Evolutionary conservation across 2,797 vertebrate genomes (phyloP), one percentile per base, ranked within the genome.

Genomic region (Gouania willdenowi): DNA sequence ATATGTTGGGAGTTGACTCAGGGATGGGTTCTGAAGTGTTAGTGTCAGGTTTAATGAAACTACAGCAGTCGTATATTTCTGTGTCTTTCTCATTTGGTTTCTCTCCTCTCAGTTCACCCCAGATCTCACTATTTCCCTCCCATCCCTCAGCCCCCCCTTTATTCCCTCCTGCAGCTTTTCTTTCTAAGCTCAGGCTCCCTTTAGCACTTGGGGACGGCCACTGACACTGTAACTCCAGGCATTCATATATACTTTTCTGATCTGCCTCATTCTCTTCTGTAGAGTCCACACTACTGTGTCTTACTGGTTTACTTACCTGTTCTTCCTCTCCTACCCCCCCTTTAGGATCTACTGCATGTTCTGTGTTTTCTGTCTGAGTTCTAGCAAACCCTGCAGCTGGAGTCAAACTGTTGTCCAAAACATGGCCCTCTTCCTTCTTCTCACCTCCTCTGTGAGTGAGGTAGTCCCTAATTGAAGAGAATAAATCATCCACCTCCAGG

Each of bases 391-490:
- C 66, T 0, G 25, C 15, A 1, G 57, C 31, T 38, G 20, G 21
- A 25, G 49, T 2, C 19, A 29, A 10, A 21, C 22, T 43, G 30
- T 46, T 57, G 45, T 80, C 81, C 21, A 45, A 17, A 0, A 1
- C 8, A 2, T 46, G 52, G 49, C 28, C 8, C 17, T 77, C 84
- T 29, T 77, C 84, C 80, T 87, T 81, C 77, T 71, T 79, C 79
- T 92, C 89, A 54, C 60, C 71, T 74, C 80, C 92, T 83, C 89
- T 92, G 60, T 91, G 87, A 47, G 85, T 91, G 86, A 98, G 85
- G 82, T 94, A 94, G 76, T 94, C 92, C 85, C 91, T 93, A 69
- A 98, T 89, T 41, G 91, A 93, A 35, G 91, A 92, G 83, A 97
- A 91, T 62, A 98, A 86, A 70, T 98, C 93, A 38, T 96, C 94